Conservation (phyloP, 2,113 vertebrate species). For the Saguinus midas region DNA sequence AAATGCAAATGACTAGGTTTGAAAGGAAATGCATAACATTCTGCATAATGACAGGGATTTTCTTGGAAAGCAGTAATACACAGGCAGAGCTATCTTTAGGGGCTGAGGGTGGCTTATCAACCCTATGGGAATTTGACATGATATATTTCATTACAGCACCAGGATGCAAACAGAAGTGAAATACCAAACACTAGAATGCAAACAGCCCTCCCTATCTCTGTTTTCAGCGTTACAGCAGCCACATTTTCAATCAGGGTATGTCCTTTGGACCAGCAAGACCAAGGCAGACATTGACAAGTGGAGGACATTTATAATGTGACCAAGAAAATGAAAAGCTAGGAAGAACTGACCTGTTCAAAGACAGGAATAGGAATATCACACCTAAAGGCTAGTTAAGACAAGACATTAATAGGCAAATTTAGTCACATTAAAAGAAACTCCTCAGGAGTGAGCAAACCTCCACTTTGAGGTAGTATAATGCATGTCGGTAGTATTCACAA, state of each 20-base stretch:
- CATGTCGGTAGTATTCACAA: neutral
- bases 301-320: neutral
- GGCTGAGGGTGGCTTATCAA: slow-evolving; percentile 49
- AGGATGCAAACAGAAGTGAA: neutral
- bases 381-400: slow-evolving; percentile 13
- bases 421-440: neutral
- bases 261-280: neutral
- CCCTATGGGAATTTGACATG: slow-evolving; percentile 33
- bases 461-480: neutral
- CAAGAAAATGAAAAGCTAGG: slow-evolving; percentile 31
- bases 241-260: slow-evolving; percentile 23
- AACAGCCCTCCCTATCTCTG: neutral
- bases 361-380: neutral
- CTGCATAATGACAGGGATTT: slow-evolving; percentile 70
- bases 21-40: slow-evolving; percentile 74
- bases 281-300: slow-evolving; percentile 38
- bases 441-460: neutral
- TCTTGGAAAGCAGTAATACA: slow-evolving; percentile 70
- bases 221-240: slow-evolving; percentile 16
- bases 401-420: neutral
- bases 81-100: slow-evolving; percentile 68
- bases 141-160: slow-evolving; percentile 61
- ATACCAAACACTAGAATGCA: slow-evolving; percentile 40
- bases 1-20: slow-evolving; percentile 80
- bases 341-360: neutral